These are phyloP conservation scores for Pygoscelis adeliae DNA, from an alignment of 2,113 vertebrate species.

Conservation along the genomic window DNA sequence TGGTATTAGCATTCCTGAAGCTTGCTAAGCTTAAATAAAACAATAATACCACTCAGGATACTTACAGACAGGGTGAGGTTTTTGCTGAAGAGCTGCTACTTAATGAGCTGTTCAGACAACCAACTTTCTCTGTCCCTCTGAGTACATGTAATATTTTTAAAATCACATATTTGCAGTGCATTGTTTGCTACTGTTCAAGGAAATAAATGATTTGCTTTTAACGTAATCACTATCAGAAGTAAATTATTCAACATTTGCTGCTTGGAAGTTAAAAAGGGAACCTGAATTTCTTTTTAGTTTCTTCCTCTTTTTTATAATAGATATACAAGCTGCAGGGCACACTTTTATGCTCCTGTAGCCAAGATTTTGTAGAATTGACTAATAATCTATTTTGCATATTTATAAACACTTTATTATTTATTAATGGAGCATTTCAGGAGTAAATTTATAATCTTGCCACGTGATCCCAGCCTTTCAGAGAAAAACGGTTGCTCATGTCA, in stretches of 20 bases:
- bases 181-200: constrained; percentile 39
- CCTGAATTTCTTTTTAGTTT: constrained; percentile 57
- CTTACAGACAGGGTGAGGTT: not conserved
- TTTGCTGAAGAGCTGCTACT: constrained; percentile 21
- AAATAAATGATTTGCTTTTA: constrained; percentile 69
- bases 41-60: not conserved
- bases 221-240: constrained; percentile 46
- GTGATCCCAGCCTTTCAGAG: constrained; percentile 50
- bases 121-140: constrained; percentile 23
- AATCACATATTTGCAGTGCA: constrained; percentile 35
- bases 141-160: not conserved
- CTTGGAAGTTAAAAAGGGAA: constrained; percentile 63
- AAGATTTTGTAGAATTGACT: constrained; percentile 69
- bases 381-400: constrained; percentile 79
- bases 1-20: not conserved
- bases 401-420: constrained; percentile 77
- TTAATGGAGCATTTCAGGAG: constrained; percentile 70
- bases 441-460: constrained; percentile 68
- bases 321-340: constrained; percentile 56
- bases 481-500: constrained; percentile 21
- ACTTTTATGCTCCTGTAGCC: constrained; percentile 61
- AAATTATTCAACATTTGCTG: constrained; percentile 62
- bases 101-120: not conserved
- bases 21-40: constrained; percentile 54
- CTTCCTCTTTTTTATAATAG: constrained; percentile 25